Conservation (phyloP, 2,113 vertebrate genomes). For the Nothobranchius kuhntae region DNA sequence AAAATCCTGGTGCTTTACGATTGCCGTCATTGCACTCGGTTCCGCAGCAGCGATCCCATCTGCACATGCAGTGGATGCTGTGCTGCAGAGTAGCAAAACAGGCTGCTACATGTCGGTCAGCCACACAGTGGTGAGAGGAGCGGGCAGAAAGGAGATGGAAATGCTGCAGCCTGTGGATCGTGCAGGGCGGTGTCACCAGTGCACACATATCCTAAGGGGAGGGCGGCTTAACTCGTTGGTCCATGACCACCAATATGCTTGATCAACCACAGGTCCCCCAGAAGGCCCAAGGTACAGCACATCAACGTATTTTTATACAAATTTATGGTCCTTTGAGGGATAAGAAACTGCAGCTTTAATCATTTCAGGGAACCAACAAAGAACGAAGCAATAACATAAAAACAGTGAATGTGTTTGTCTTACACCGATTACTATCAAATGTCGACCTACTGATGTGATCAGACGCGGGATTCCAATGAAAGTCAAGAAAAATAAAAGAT, state of each 20-base stretch:
- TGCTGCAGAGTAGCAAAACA: constrained; percentile 18
- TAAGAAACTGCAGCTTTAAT: constrained; percentile 5
- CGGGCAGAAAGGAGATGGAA: constrained; percentile 36
- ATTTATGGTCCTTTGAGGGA: constrained; percentile 10
- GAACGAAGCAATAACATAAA: background rate
- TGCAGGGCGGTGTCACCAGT: constrained; percentile 36
- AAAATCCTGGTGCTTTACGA: constrained; percentile 26
- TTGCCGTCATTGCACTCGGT: constrained; percentile 31
- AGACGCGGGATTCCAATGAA: constrained; percentile 22
- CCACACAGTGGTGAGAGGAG: constrained; percentile 39
- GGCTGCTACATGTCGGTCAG: constrained; percentile 22
- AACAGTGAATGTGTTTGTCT: background rate
- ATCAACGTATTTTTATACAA: constrained; percentile 15
- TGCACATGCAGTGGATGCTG: constrained; percentile 21
- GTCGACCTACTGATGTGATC: background rate
- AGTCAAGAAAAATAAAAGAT: constrained; percentile 14
- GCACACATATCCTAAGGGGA: constrained; percentile 49
- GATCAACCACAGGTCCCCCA: constrained; percentile 42
- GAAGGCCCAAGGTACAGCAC: constrained; percentile 27
- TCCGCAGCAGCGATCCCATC: constrained; percentile 11
- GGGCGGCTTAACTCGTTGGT: constrained; percentile 50
- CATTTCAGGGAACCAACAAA: background rate
- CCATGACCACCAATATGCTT: constrained; percentile 50
- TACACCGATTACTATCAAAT: background rate
- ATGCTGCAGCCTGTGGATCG: constrained; percentile 41